Evolutionary conservation across 2,888 invertebrate genomes (phyloP).

Genomic region (Elegia similella): DNA sequence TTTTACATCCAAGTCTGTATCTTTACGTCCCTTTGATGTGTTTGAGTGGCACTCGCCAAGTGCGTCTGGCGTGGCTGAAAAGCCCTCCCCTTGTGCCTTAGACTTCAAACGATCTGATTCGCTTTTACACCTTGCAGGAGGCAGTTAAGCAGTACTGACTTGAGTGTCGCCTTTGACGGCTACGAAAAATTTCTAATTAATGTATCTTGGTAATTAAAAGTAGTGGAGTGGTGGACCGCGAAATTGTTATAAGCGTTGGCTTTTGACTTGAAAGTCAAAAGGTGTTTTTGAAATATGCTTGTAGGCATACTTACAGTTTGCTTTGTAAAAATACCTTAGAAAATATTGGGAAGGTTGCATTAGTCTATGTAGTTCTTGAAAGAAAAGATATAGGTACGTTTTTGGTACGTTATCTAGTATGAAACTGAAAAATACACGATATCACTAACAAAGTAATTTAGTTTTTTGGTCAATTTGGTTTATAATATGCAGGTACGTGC

Average conservation of each 20-base stretch:
- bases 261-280: neutral
- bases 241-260: neutral
- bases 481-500: too few relatives aligned
- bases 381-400: too few relatives aligned
- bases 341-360: too few relatives aligned
- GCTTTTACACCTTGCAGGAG: slow-evolving; percentile 58
- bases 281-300: neutral
- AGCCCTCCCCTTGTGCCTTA: slow-evolving; percentile 45
- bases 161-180: slow-evolving; percentile 21
- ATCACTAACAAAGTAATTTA: too few relatives aligned
- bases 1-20: slow-evolving; percentile 23
- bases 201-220: slow-evolving; percentile 26
- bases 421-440: too few relatives aligned
- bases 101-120: slow-evolving; percentile 59
- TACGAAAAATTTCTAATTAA: slow-evolving; percentile 16
- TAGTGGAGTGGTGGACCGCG: neutral
- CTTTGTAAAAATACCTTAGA: too few relatives aligned
- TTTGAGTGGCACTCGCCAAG: slow-evolving; percentile 49
- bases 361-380: too few relatives aligned
- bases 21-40: slow-evolving; percentile 51
- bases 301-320: too few relatives aligned
- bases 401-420: too few relatives aligned
- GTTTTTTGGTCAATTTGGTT: too few relatives aligned
- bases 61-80: slow-evolving; percentile 52
- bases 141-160: slow-evolving; percentile 27